phyloP scores from a whole-genome alignment of 2,797 vertebrate species.

The Argyrosomus regius region DNA sequence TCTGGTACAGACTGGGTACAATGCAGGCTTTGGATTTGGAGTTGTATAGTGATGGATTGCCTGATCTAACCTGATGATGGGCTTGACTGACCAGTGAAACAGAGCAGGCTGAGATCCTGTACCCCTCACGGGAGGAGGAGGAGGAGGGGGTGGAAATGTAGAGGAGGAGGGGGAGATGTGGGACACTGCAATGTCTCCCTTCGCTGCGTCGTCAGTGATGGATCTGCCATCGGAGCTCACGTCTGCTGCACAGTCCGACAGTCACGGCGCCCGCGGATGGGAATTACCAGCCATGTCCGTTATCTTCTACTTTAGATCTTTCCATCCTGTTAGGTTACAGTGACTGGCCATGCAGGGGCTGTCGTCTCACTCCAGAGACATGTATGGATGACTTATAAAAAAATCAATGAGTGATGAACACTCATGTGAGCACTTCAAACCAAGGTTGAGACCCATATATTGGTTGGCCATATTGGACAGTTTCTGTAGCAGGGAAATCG shows the following conservation, averaged over 20 bases:
- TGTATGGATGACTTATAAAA: constrained; percentile 41
- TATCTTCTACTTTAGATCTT: constrained; percentile 66
- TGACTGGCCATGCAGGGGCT: constrained; percentile 37
- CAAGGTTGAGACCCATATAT: constrained; percentile 3
- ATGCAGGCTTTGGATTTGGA: constrained; percentile 15
- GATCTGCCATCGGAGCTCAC: constrained; percentile 54
- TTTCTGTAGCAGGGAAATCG: constrained; percentile 9
- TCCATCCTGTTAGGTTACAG: constrained; percentile 58
- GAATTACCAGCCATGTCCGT: constrained; percentile 67
- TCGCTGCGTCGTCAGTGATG: constrained; percentile 53
- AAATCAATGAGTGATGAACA: constrained; percentile 58
- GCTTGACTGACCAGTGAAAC: constrained; percentile 70
- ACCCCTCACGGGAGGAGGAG: constrained; percentile 1
- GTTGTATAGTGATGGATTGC: constrained; percentile 62
- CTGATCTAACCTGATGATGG: constrained; percentile 58
- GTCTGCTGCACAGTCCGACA: constrained; percentile 55
- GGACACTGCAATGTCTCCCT: constrained; percentile 27
- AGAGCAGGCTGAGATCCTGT: constrained; percentile 39
- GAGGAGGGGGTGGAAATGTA: constrained; percentile 29
- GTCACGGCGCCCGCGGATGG: constrained; percentile 49
- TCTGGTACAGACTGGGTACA: constrained; percentile 9
- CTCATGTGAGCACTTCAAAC: constrained; percentile 29
- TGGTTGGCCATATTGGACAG: not conserved
- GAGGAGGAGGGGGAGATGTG: constrained; percentile 2
- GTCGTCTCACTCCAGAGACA: constrained; percentile 30